These are phyloP conservation scores for Sebastolobus altivelis DNA, from an alignment of 2,797 vertebrate genomes.

Conservation along the genomic window DNA sequence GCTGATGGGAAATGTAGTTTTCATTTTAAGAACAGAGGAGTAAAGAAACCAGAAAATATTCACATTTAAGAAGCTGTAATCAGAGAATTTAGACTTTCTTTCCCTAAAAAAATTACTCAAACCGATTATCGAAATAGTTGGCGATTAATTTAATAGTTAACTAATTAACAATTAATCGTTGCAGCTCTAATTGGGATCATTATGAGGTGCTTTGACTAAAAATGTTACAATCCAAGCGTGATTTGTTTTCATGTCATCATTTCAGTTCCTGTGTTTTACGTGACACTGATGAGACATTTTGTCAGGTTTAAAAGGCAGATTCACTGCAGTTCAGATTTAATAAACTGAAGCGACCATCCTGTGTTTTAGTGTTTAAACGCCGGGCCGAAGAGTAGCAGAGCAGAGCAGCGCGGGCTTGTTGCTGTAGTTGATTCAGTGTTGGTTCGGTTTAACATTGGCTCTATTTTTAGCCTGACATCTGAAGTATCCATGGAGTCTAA, in stretches of 20 bases:
- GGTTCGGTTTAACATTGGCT: slow-evolving; percentile 88
- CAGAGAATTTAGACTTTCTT: no score
- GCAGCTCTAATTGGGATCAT: no score
- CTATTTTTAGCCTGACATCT: slow-evolving; percentile 98
- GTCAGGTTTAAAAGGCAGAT: not conserved
- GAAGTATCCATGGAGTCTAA: slow-evolving; percentile 96
- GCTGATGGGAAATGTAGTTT: slow-evolving; percentile 1
- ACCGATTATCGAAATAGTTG: no score
- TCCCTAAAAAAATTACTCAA: no score
- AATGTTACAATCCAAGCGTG: not conserved
- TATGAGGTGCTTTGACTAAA: not conserved
- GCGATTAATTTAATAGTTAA: no score
- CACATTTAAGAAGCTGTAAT: no score
- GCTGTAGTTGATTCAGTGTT: slow-evolving; percentile 61
- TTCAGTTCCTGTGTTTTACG: not conserved
- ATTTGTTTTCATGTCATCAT: not conserved
- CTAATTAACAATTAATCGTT: no score
- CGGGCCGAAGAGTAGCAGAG: not conserved
- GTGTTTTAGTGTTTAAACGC: not conserved
- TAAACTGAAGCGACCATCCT: not conserved
- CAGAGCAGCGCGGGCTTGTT: slow-evolving; percentile 36
- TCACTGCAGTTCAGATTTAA: not conserved
- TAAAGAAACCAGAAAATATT: no score
- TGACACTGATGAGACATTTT: not conserved
- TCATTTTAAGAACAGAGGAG: not conserved